Conservation (phyloP, 2,797 vertebrate species). For the Champsocephalus gunnari region DNA sequence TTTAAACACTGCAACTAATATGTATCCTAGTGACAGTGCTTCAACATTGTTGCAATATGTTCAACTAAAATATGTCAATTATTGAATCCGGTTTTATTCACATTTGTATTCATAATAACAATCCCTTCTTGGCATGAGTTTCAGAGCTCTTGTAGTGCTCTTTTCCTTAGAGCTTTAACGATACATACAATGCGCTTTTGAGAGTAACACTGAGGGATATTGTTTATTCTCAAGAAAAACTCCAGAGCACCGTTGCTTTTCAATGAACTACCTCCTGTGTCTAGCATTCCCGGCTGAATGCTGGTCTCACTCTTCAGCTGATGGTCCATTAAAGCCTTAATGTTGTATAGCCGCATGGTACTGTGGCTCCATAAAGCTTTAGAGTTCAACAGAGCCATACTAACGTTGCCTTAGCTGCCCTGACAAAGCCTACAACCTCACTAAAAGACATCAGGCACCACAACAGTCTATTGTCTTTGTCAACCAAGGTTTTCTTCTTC, state of each 20-base stretch:
- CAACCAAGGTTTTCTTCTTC: no score
- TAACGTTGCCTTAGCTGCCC: no score
- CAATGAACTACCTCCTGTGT: neutral
- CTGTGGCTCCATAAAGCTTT: neutral
- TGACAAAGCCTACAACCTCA: no score
- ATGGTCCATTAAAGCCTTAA: neutral
- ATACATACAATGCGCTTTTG: no score
- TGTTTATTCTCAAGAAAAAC: neutral
- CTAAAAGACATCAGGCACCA: no score
- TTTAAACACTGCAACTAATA: neutral
- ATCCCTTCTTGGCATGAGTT: neutral
- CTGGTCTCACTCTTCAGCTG: neutral
- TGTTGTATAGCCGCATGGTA: neutral
- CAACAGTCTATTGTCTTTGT: no score
- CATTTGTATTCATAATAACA: no score
- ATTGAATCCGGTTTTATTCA: neutral
- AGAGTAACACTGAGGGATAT: no score
- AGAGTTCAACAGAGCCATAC: no score
- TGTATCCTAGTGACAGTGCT: neutral
- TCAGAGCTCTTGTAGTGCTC: neutral
- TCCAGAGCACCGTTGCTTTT: constrained; percentile 2
- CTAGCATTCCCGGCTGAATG: neutral
- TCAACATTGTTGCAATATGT: neutral
- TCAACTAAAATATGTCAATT: no score
- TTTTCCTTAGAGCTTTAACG: no score